Evolutionary conservation across 2,797 vertebrate genomes (phyloP).

Genomic region (Bucorvus abyssinicus): DNA sequence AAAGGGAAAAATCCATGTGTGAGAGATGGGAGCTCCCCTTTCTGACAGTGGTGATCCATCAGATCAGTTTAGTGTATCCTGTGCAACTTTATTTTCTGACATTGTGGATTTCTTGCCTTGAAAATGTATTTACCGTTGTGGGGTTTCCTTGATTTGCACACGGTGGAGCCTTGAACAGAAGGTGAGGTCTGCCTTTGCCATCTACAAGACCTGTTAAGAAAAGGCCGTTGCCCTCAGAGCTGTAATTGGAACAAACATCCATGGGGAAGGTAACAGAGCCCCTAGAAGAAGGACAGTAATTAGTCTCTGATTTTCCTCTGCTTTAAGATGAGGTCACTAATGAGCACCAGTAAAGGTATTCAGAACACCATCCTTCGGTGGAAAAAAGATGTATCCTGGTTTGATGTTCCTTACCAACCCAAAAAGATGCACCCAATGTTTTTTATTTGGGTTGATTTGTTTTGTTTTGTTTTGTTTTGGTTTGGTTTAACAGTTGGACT

Average conservation of each 20-base stretch:
- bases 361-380: not conserved
- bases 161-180: not conserved
- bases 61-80: not conserved
- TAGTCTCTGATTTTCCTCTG: not conserved
- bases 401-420: not conserved
- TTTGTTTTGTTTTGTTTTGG: not conserved
- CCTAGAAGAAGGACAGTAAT: not conserved
- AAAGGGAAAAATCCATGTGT: not conserved
- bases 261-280: not conserved
- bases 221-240: not conserved
- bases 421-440: not conserved
- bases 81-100: not conserved
- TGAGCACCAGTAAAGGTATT: rapidly evolving
- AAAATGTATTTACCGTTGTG: not conserved
- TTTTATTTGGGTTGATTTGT: not conserved
- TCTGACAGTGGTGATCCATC: not conserved
- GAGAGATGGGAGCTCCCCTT: not conserved
- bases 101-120: not conserved
- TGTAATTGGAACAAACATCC: not conserved
- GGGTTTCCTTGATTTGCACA: not conserved
- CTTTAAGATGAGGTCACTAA: not conserved
- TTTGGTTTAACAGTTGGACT: not conserved
- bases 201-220: not conserved
- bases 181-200: not conserved
- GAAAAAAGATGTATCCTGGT: not conserved